Percentiles rank a stretch among this genome's conserved stretches.
These are phyloP conservation scores for Amphipoea oculea DNA, from an alignment of 2,888 invertebrate species.

Conservation along the genomic window DNA sequence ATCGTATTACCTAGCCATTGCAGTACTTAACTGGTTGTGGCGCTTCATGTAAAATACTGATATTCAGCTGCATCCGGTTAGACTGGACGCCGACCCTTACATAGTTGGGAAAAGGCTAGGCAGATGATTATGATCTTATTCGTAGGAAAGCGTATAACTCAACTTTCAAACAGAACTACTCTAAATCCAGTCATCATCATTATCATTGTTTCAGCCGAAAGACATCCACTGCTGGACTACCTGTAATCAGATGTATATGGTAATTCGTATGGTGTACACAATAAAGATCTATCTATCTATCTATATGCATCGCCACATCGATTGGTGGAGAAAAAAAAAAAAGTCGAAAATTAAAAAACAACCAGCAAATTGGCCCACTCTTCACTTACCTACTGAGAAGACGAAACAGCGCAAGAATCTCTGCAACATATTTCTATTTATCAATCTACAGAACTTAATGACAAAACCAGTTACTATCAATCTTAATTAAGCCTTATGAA, in stretches of 20 bases:
- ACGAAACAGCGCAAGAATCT: not conserved
- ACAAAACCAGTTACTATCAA: constrained; percentile 9
- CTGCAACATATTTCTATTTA: not conserved
- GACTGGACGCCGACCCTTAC: too few species aligned
- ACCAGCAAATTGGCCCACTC: not conserved
- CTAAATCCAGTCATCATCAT: not conserved
- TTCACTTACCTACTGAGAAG: not conserved
- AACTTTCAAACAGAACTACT: not conserved
- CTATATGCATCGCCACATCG: too few species aligned
- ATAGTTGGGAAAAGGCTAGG: too few species aligned
- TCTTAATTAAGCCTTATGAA: not conserved
- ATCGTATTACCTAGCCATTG: too few species aligned
- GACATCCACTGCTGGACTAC: not conserved
- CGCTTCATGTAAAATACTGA: too few species aligned
- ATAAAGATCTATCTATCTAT: not conserved
- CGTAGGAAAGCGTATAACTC: not conserved
- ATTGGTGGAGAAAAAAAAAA: not conserved
- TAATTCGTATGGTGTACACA: too few species aligned
- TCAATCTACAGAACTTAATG: not conserved
- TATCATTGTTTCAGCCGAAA: not conserved
- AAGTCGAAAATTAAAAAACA: not conserved
- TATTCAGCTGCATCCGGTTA: too few species aligned
- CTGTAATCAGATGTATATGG: not conserved
- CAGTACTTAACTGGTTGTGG: too few species aligned
- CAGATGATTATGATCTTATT: not conserved